Evolutionary conservation across 2,113 vertebrate species (phyloP), one percentile per base, ranked within the genome.

Genomic region (Kryptolebias marmoratus): DNA sequence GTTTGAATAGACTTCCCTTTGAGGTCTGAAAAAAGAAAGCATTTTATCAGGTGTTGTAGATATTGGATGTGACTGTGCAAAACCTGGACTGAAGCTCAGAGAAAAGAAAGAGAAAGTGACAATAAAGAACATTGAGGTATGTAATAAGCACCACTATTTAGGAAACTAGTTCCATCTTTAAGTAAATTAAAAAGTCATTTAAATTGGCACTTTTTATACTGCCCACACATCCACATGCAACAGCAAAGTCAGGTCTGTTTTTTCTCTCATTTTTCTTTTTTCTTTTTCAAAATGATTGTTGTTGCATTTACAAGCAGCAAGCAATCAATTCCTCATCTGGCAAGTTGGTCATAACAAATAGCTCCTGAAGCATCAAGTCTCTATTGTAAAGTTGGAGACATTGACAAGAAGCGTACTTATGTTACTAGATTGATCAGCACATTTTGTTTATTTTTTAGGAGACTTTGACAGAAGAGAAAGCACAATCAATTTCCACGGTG

Each of bases 401-500:
- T 92, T 89, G 94, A 93, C 91, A 94, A 91, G 91, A 84, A 79
- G 77, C 93, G 85, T 91, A 92, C 90, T 92, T 91, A 78, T 91
- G 83, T 84, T 88, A 89, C 90, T 70, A 75, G 76, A 96, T 95
- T 95, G 95, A 96, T 95, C 84, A 74, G 79, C 82, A 77, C 88
- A 90, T 93, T 92, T 90, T 64, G 70, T 91, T 94, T 92, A 84
- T 91, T 75, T 93, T 87, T 87, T 87, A 82, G 90, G 89, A 69
- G 83, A 94, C 90, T 83, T 79, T 56, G 84, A 81, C 59, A 61
- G 91, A 67, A 64, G 55, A 92, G 89, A 86, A 79, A 92, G 65
- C 83, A 87, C 85, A 88, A 93, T 90, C 91, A 90, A 94, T 94
- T 76, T 81, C 74, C 88, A 84, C 85, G 22, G 39, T 61, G 80